A percentile compares a stretch with the other conserved stretches of the same genome.
These are phyloP conservation scores for Latrodectus hesperus DNA, from an alignment of 2,888 invertebrate genomes.

Conservation along the genomic window DNA sequence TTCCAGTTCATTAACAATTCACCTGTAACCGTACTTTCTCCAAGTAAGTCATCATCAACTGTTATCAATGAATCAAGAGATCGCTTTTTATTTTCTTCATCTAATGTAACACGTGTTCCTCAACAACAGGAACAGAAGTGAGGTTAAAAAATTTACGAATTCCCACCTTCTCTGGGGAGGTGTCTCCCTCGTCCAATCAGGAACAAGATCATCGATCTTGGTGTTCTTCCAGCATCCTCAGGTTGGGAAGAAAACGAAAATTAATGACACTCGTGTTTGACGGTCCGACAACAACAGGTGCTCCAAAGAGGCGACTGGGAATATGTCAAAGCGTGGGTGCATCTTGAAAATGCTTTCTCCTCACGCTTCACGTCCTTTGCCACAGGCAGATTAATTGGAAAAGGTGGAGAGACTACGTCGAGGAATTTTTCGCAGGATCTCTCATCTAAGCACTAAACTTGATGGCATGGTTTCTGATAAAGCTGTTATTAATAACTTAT, in stretches of 20 bases:
- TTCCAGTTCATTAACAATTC: not conserved
- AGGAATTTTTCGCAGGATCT: too few species aligned
- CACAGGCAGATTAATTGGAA: slow-evolving; percentile 42
- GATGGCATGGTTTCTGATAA: too few species aligned
- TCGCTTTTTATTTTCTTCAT: not conserved
- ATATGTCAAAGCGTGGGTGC: not conserved
- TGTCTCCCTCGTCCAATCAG: slow-evolving; percentile 58
- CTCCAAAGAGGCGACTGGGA: slow-evolving; percentile 7
- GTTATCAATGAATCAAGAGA: not conserved
- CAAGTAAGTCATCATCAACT: not conserved
- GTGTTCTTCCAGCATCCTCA: slow-evolving; percentile 14
- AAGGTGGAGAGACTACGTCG: not conserved
- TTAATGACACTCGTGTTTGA: slow-evolving; percentile 45
- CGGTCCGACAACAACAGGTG: slow-evolving; percentile 59
- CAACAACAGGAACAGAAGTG: not conserved
- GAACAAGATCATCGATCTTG: slow-evolving; percentile 52
- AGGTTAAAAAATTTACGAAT: slow-evolving; percentile 5
- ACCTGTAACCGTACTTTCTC: not conserved
- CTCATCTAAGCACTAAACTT: too few species aligned
- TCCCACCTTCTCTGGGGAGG: slow-evolving; percentile 27
- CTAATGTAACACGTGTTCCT: not conserved
- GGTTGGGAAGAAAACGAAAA: slow-evolving; percentile 51
- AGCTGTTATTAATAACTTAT: too few species aligned
- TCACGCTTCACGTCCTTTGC: slow-evolving; percentile 15
- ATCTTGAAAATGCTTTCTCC: slow-evolving; percentile 20